Evolutionary conservation across 2,113 vertebrate species (phyloP), one percentile per base, ranked within the genome.

Genomic region (Redunca redunca): DNA sequence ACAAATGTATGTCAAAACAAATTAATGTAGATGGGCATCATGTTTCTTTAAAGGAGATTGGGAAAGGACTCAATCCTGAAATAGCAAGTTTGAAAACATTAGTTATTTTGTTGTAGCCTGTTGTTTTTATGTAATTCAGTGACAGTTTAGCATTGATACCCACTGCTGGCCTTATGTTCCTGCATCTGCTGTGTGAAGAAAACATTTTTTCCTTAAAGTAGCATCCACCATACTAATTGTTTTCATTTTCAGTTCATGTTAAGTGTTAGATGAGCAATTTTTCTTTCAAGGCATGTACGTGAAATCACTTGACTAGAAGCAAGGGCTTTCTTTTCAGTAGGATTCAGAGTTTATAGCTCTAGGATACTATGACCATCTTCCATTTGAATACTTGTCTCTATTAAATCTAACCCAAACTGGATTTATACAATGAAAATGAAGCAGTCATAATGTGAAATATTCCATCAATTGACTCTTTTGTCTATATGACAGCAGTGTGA

Each of bases 131-230:
- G 96, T 98, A 98, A 98, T 97, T 93, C 96, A 96, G 97, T 96
- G 96, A 98, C 98, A 98, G 96, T 98, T 98, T 48, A 95, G 97
- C 97, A 97, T 48, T 84, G 95, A 96, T 98, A 98, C 98, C 98
- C 98, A 99, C 98, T 96, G 98, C 95, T 98, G 98, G 97, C 97
- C 98, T 98, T 98, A 98, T 52, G 98, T 97, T 97, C 92, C 94
- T 50, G 96, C 98, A 98, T 98, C 98, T 98, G 98, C 97, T 97
- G 95, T 97, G 15, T 28, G 96, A 97, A 40, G 89, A 97, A 98
- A 96, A 96, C 92, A 91, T 91, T 97, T 95, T 40, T n/a, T 33
- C 80, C 94, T 98, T 98, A 97, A 98, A 98, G 98, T 94, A 98
- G 90, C 92, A 98, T 95, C 93, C 88, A 74, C 97, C 84, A 50